These are phyloP conservation scores for Trichosurus vulpecula DNA, from an alignment of 2,797 vertebrate genomes.

Conservation along the genomic window DNA sequence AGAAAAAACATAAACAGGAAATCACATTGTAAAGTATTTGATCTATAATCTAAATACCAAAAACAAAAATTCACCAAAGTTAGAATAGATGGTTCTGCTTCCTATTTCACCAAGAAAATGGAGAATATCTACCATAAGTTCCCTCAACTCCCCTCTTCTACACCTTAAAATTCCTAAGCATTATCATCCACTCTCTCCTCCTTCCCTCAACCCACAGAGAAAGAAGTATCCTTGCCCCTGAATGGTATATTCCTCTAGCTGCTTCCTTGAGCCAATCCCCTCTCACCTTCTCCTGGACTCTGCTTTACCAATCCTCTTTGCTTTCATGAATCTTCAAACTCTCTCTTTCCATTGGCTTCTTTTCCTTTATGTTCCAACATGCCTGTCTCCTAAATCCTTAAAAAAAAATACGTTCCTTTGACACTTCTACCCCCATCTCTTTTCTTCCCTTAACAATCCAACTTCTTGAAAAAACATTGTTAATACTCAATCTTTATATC, in stretches of 20 bases:
- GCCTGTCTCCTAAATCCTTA: too few species aligned
- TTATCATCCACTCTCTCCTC: too few species aligned
- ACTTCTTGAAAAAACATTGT: neutral
- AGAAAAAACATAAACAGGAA: too few species aligned
- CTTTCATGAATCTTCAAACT: neutral
- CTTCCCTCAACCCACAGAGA: neutral
- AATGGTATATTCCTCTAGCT: neutral
- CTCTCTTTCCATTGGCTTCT: neutral
- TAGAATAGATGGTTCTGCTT: neutral
- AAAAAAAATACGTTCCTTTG: too few species aligned
- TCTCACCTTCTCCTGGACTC: too few species aligned
- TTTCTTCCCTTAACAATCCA: neutral
- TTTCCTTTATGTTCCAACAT: neutral
- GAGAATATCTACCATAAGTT: neutral
- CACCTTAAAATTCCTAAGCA: neutral
- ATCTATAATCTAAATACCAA: constrained; percentile 7
- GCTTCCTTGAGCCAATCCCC: neutral
- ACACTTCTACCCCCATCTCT: too few species aligned
- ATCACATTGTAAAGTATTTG: neutral
- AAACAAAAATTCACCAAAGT: constrained; percentile 1
- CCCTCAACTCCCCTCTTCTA: neutral
- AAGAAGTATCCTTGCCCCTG: neutral
- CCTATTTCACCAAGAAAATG: neutral
- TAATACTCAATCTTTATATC: neutral
- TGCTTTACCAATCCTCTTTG: neutral